Conservation (phyloP, 2,797 vertebrate species). For the Distichodus sexfasciatus region DNA sequence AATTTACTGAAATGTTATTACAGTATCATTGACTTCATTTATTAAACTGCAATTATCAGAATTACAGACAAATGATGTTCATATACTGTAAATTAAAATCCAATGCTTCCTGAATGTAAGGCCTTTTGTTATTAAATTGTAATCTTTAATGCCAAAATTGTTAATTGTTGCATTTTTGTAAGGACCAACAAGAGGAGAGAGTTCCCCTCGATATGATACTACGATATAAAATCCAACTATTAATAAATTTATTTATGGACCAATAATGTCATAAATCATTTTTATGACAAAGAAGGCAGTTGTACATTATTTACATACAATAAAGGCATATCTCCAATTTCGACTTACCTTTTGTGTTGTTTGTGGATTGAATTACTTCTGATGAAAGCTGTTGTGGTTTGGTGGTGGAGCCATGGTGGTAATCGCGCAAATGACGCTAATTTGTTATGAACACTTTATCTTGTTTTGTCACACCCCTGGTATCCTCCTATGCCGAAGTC, state of each 20-base stretch:
- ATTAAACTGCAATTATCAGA: neutral
- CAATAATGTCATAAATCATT: no score
- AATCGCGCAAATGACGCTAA: neutral
- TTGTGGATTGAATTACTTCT: constrained; percentile 4
- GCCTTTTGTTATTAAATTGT: no score
- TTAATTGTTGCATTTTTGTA: no score
- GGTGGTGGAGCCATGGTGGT: neutral
- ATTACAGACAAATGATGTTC: neutral
- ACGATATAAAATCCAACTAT: no score
- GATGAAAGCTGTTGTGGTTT: constrained; percentile 19
- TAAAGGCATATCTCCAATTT: constrained; percentile 2
- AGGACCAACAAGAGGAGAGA: no score
- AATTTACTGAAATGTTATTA: neutral
- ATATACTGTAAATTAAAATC: no score
- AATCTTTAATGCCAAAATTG: no score
- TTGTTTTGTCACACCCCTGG: constrained; percentile 24
- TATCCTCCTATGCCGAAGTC: neutral
- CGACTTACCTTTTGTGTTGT: constrained; percentile 23
- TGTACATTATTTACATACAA: no score
- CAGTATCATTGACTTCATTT: neutral
- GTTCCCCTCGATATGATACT: no score
- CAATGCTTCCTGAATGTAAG: no score
- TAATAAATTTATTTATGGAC: no score
- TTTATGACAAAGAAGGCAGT: no score
- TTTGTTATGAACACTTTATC: constrained; percentile 49